Base-by-base conservation (phyloP, 1,140 invertebrate species). In the Aphaenogaster rudis region DNA sequence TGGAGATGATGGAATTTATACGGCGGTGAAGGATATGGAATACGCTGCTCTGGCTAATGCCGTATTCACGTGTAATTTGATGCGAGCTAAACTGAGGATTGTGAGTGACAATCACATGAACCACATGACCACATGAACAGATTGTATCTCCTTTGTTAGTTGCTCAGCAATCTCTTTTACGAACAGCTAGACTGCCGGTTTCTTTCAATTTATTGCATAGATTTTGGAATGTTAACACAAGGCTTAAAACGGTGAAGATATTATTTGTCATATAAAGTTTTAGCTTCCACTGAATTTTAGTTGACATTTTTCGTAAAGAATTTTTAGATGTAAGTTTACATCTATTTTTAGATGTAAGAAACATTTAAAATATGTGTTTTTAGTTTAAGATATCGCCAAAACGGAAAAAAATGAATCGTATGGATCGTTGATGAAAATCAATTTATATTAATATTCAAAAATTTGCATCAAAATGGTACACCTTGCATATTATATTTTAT, bases 61-160 rank as follows among this genome's bases (percentile, higher is more conserved):
- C 76, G n/a, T 11, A 76, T 76, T 76, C 72, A 59, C n/a, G 36
- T 76, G 72, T 52, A 59, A 76, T 76, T 59, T 76, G 21, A 78
- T 17, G 9, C 57, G 15, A 78, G 3, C 11, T 76, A 21, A 76
- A 28, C 28, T n/a, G 48, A 39, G 57, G 21, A 59, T 61, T 76
- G 42, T 45, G 50, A 59, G 6, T 21, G n/a, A 21, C n/a, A 21
- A 21, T 21, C n/a, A 21, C n/a, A 21, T 21, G n/a, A 21, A 21
- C n/a, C n/a, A 21, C n/a, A 21, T 21, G n/a, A 21, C n/a, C 39
- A 11, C 54, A 11, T 17, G 3, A 21, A 39, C 13, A 59, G 54
- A 61, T 28, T 8, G 42, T 28, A 9, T 77, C 45, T 61, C 15
- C 54, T 59, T 45, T 17, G 33, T 45, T 45, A 17, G 36, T 7